A percentile compares a stretch with the other conserved stretches of the same genome.
Evolutionary conservation across 2,797 vertebrate genomes (phyloP).

Genomic region (Serranus cabrilla): DNA sequence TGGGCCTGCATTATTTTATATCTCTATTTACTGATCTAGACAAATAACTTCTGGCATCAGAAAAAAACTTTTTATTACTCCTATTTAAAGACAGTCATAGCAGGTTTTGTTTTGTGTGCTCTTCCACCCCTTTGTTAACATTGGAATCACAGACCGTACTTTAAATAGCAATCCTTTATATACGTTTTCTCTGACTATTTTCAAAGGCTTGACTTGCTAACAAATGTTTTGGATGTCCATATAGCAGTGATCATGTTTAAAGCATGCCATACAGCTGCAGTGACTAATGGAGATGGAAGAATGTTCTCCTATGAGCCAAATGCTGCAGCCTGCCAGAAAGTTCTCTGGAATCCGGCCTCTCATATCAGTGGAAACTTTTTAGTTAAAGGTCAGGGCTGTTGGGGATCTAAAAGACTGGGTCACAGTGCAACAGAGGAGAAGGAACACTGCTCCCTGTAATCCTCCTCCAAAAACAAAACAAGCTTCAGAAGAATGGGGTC

Average conservation of each 20-base stretch:
- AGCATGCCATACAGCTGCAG: conserved; percentile 34
- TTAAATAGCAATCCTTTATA: neutral
- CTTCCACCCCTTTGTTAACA: neutral
- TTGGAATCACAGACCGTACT: neutral
- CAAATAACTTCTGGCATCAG: neutral
- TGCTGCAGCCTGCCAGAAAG: conserved; percentile 36
- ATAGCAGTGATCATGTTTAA: conserved; percentile 35
- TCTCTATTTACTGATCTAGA: neutral
- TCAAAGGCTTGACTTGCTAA: conserved; percentile 8
- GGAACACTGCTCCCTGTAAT: conserved; percentile 23
- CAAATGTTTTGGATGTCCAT: neutral
- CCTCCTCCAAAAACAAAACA: conserved; percentile 44
- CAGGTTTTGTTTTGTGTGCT: too few species aligned
- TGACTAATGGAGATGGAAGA: conserved; percentile 35
- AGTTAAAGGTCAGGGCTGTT: conserved; percentile 63
- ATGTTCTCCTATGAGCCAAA: conserved; percentile 49
- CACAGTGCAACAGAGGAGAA: conserved; percentile 20
- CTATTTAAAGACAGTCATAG: neutral
- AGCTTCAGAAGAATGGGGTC: conserved; percentile 50
- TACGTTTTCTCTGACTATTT: neutral
- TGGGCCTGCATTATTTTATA: neutral
- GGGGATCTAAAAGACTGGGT: conserved; percentile 15
- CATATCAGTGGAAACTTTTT: conserved; percentile 64
- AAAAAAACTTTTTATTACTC: neutral
- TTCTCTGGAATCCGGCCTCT: conserved; percentile 47